A percentile compares a stretch with the other conserved stretches of the same genome.
Evolutionary conservation across 2,797 vertebrate genomes (phyloP).

Genomic region (Microhierax caerulescens): DNA sequence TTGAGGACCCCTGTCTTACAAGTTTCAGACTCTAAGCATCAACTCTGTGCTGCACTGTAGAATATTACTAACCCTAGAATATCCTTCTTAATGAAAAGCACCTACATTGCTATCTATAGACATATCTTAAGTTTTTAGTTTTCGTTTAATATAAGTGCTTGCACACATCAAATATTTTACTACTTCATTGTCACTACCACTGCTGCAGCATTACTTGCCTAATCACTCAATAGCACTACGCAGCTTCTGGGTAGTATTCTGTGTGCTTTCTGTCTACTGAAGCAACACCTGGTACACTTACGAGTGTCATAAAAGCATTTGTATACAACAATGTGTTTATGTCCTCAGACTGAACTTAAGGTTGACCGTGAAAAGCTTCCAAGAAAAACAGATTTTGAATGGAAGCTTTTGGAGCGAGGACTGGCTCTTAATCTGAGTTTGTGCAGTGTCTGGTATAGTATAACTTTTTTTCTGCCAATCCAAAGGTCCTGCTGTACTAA

Average conservation of each 20-base stretch:
- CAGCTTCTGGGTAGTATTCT: neutral
- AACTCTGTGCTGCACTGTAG: neutral
- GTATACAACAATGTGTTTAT: neutral
- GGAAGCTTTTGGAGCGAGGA: neutral
- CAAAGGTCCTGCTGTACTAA: neutral
- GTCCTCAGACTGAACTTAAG: neutral
- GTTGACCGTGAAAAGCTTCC: neutral
- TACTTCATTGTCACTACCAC: neutral
- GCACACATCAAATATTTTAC: neutral
- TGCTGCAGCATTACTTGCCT: neutral
- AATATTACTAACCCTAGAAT: neutral
- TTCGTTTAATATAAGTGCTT: neutral
- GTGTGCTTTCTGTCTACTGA: neutral
- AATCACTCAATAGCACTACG: neutral
- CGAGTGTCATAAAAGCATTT: neutral
- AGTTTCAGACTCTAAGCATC: neutral
- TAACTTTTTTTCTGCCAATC: neutral
- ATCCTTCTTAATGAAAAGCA: neutral
- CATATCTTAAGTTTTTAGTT: neutral
- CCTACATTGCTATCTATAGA: neutral
- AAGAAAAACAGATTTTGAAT: neutral
- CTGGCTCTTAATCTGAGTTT: neutral
- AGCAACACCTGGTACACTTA: neutral
- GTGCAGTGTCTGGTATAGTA: neutral
- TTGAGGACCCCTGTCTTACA: too few relatives aligned